Evolutionary conservation across 2,888 invertebrate species (phyloP).

Genomic region (Drosophila rellima): DNA sequence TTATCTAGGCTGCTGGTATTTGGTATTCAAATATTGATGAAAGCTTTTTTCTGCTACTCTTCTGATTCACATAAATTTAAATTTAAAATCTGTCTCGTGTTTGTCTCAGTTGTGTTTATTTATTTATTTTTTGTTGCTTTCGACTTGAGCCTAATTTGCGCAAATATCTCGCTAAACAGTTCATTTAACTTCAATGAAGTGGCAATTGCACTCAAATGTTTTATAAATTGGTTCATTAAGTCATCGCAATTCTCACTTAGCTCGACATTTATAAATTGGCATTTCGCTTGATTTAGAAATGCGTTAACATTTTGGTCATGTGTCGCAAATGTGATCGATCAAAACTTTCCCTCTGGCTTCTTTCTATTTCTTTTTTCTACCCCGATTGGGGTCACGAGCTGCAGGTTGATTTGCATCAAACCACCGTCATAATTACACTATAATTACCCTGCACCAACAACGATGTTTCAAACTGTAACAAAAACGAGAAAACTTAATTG

Average conservation of each 20-base stretch:
- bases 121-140: conserved; percentile 13
- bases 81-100: conserved; percentile 21
- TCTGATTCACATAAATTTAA: conserved; percentile 2
- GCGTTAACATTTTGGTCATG: conserved; percentile 5
- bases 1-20: conserved; percentile 8
- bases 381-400: conserved; percentile 38
- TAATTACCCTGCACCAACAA: conserved; percentile 59
- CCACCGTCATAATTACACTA: conserved; percentile 63
- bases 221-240: conserved; percentile 70
- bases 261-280: conserved; percentile 44
- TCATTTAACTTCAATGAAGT: conserved; percentile 80
- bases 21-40: conserved; percentile 4
- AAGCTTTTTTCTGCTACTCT: conserved; percentile 1
- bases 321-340: conserved; percentile 4
- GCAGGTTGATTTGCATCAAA: conserved; percentile 60
- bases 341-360: neutral
- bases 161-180: conserved; percentile 60
- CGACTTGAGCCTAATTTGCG: conserved; percentile 48
- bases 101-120: conserved; percentile 6
- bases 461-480: conserved; percentile 17
- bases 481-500: conserved; percentile 27
- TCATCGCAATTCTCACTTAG: conserved; percentile 44
- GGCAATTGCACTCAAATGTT: conserved; percentile 69
- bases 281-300: conserved; percentile 10
- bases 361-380: conserved; percentile 33